Base-by-base conservation (phyloP, 2,888 invertebrate genomes). In the Nemapogon koenigi region DNA sequence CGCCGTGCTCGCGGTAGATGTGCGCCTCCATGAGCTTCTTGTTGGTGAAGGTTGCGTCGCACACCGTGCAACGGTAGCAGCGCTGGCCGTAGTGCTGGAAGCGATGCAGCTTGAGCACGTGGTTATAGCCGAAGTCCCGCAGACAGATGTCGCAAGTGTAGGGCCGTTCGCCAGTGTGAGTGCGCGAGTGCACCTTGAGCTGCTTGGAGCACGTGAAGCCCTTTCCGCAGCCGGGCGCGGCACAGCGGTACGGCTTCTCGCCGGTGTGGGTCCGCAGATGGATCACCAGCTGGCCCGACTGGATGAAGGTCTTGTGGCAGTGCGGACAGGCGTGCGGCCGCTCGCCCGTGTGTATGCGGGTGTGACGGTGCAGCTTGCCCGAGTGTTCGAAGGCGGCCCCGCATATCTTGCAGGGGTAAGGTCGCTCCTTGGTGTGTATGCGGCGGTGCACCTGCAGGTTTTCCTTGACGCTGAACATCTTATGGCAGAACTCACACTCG, bases 191-290 rank as follows among this genome's bases (percentile, higher is more conserved):
- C 19, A 94, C 94, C 64, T 94, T 94, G 11, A 94, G 80, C 62
- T 94, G 94, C 59, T 94, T 94, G 45, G 92, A 92, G 63, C 94
- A 94, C 3, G 94, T 94, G 68, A 94, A 94, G 3, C 93, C 93
- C 59, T 94, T 94, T 35, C 89, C 90, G 59, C 94, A 94, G 40
- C 84, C 93, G 75, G 81, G 92, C 69, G 71, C 89, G 60, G 83
- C 92, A 83, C 66, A 91, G 66, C 62, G 86, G 59, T 93, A 94
- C 0, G 92, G 92, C 57, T 93, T 93, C 64, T 91, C 91, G 1
- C 89, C 91, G 0, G 94, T 94, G 57, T 93, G 94, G 0, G 94
- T 93, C 37, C 94, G 82, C 82, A 93, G 89, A 61, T 94, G 94
- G 48, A 94, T 94, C 1, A 94, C 94, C 50, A 94, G 70, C 57